phyloP scores from a whole-genome alignment of 2,797 vertebrate genomes.

The Aldrovandia affinis region DNA sequence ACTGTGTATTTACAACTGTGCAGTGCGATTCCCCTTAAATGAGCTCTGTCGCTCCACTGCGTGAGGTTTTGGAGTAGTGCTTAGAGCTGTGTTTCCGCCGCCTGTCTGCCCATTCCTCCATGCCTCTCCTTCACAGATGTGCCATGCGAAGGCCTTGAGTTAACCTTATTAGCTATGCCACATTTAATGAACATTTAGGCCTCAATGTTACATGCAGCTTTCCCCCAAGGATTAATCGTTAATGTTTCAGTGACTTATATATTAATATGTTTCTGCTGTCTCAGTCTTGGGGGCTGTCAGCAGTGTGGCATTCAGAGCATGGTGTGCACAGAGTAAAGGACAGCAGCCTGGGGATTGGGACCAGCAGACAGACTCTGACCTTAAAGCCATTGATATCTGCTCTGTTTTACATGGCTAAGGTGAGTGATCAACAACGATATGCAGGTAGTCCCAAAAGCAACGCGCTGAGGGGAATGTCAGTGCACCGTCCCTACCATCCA shows the following conservation, averaged over 20 bases:
- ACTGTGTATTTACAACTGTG: too few relatives aligned
- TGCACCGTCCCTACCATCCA: neutral
- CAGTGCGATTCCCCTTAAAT: neutral
- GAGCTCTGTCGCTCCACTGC: neutral
- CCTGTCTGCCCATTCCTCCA: neutral
- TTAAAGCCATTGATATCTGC: conserved; percentile 13
- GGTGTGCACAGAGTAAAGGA: conserved; percentile 25
- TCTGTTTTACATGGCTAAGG: conserved; percentile 20
- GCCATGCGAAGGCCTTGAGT: conserved; percentile 20
- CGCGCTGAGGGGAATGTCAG: neutral
- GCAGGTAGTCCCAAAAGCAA: conserved; percentile 3
- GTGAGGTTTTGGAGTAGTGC: neutral
- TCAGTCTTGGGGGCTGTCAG: conserved; percentile 19
- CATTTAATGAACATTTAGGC: conserved; percentile 29
- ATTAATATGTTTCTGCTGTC: conserved; percentile 4
- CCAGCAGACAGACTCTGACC: neutral
- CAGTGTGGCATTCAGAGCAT: conserved; percentile 12
- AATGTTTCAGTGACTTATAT: conserved; percentile 17
- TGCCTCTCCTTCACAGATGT: conserved; percentile 10
- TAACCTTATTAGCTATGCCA: conserved; percentile 28
- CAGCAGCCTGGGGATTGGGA: neutral
- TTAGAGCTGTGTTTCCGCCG: neutral
- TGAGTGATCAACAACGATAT: neutral
- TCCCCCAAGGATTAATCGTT: conserved; percentile 18
- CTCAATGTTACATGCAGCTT: conserved; percentile 9